Conservation (phyloP, 2,888 invertebrate species). For the Melanostoma mellinum region DNA sequence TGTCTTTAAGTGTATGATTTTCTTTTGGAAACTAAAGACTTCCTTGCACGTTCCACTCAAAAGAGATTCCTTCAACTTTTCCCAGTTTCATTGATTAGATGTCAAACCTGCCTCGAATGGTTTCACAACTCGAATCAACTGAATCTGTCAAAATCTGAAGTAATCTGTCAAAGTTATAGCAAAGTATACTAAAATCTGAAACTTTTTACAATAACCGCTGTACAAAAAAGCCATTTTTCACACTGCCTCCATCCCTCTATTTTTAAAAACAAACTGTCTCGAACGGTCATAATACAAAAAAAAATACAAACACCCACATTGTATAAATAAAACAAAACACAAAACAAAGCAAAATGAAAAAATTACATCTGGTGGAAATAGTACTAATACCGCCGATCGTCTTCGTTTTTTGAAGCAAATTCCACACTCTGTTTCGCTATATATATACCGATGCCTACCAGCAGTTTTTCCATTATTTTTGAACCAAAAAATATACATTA, state of each 20-base stretch:
- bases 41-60: too few species aligned
- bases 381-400: constrained; percentile 52
- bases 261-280: constrained; percentile 38
- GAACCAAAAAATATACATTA: constrained; percentile 30
- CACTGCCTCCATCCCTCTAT: not conserved
- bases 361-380: constrained; percentile 16
- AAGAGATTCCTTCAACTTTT: too few species aligned
- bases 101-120: too few species aligned
- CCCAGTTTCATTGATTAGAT: too few species aligned
- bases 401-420: constrained; percentile 53
- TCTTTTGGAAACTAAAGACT: too few species aligned
- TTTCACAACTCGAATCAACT: too few species aligned
- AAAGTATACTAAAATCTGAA: constrained; percentile 1
- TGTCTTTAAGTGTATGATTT: too few species aligned
- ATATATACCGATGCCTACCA: constrained; percentile 53
- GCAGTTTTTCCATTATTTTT: constrained; percentile 59
- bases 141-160: too few species aligned
- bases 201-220: constrained; percentile 14
- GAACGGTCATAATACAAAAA: constrained; percentile 28
- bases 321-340: constrained; percentile 55
- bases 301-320: constrained; percentile 56
- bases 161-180: not conserved
- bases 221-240: constrained; percentile 28
- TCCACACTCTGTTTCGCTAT: constrained; percentile 34
- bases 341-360: constrained; percentile 18